Base-by-base conservation (phyloP, 2,888 invertebrate genomes). In the Trisateles emortualis region DNA sequence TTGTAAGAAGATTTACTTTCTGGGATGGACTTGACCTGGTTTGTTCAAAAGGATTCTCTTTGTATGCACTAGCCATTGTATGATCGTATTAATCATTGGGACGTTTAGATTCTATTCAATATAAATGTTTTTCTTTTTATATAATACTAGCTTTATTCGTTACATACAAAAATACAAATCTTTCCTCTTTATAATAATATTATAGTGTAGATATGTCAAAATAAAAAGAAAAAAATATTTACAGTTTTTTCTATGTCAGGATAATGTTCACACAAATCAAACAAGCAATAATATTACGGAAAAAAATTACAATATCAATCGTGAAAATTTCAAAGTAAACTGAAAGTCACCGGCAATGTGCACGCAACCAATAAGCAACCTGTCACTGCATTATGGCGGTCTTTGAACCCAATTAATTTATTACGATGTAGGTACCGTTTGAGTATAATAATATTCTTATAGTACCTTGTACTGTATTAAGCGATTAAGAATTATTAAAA, bases 371-470 rank as follows among this genome's bases (percentile, higher is more conserved):
- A 63, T 69, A 68, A 52, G 47, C 33, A 48, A 66, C 52, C 41
- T 53, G 48, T 50, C 41, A 54, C 70, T 63, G 52, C 52, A 66
- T 52, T 58, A 69, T 55, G 45, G 49, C 52, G 70, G 70, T 63
- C 67, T 62, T 70, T 70, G 63, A 70, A 66, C 67, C 42, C 36
- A 45, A n/a, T 33, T 45, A 54, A 68, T 59, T 70, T 57, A 63
- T 51, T 44, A 42, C 52, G 24, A 39, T 36, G 33, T 61, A 42
- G 35, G 58, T 51, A 46, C 47, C n/a, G 32, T 49, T 32, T 33
- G 44, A 24, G 46, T 19, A 47, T 58, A 36, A n/a, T 44, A 51
- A 32, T 10, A 14, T 29, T 24, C 13, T 3, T 11, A 11, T 10
- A 8, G 22, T 14, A n/a, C 14, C 29, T 41, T 11, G 29, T 29